Conservation (phyloP, 2,113 vertebrate species). For the Gopherus evgoodei region DNA sequence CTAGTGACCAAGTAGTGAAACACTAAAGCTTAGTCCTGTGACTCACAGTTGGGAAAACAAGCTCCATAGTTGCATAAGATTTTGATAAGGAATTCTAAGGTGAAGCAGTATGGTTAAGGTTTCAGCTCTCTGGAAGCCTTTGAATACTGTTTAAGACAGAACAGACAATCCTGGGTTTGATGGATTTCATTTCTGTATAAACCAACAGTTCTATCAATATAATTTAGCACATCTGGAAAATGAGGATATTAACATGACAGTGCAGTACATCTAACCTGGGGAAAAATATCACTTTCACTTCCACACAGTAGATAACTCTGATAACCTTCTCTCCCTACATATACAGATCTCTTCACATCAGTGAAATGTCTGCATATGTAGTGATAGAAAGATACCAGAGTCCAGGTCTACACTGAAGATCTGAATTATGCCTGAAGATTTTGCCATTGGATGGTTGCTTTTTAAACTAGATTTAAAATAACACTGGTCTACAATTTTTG, state of each 20-base stretch:
- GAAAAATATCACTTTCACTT: neutral
- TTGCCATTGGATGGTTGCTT: neutral
- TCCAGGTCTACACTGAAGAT: neutral
- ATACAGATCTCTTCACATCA: neutral
- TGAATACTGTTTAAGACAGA: neutral
- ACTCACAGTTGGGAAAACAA: slow-evolving; percentile 42
- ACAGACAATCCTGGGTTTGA: neutral
- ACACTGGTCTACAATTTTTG: too few species aligned
- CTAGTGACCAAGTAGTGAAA: neutral
- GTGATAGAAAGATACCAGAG: neutral
- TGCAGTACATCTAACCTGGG: neutral
- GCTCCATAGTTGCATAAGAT: neutral
- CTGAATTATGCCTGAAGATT: fast-evolving
- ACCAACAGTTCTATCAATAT: neutral
- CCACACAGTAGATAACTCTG: neutral
- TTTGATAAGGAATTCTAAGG: neutral
- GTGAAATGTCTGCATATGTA: neutral
- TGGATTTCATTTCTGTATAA: neutral
- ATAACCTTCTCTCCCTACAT: fast-evolving
- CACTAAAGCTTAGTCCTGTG: neutral
- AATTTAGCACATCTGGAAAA: neutral
- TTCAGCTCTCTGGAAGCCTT: neutral
- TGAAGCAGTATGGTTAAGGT: neutral
- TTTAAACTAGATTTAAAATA: neutral
- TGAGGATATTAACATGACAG: neutral